Percentiles rank a stretch among this genome's conserved stretches.
Evolutionary conservation across 2,113 vertebrate genomes (phyloP).

Genomic region (Psilopogon haemacephalus): DNA sequence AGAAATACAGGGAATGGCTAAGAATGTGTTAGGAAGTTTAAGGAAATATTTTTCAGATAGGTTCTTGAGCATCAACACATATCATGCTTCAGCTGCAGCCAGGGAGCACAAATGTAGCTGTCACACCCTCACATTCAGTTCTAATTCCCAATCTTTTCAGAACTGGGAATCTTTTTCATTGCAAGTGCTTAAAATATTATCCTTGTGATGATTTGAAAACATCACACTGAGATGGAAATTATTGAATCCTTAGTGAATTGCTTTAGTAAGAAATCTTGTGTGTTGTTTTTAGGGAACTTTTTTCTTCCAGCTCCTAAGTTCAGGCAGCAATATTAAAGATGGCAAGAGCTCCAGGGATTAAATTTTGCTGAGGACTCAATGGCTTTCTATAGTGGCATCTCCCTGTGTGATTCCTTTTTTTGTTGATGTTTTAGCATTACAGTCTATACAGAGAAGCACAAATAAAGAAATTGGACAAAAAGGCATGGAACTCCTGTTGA

Average conservation of each 20-base stretch:
- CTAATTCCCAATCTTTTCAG: background rate
- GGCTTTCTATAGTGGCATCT: background rate
- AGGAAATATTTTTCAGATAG: background rate
- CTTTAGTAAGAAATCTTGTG: background rate
- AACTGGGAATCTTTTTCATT: background rate
- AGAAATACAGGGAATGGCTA: background rate
- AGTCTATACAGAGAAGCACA: background rate
- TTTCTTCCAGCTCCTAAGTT: background rate
- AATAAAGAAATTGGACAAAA: background rate
- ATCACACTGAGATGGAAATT: background rate
- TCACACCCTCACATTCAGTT: accelerated
- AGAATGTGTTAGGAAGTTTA: background rate
- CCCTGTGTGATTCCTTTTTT: background rate
- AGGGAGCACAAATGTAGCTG: background rate
- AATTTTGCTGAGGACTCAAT: background rate
- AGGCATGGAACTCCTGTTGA: accelerated
- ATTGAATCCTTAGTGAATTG: background rate
- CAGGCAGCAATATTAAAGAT: background rate
- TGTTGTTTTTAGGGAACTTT: background rate
- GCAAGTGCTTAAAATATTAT: background rate
- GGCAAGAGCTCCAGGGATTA: background rate
- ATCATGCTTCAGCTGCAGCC: background rate
- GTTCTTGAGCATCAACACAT: background rate
- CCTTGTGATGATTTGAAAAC: background rate
- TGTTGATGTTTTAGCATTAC: background rate